Conservation (phyloP, 2,797 vertebrate species). For the Loriculus beryllinus region DNA sequence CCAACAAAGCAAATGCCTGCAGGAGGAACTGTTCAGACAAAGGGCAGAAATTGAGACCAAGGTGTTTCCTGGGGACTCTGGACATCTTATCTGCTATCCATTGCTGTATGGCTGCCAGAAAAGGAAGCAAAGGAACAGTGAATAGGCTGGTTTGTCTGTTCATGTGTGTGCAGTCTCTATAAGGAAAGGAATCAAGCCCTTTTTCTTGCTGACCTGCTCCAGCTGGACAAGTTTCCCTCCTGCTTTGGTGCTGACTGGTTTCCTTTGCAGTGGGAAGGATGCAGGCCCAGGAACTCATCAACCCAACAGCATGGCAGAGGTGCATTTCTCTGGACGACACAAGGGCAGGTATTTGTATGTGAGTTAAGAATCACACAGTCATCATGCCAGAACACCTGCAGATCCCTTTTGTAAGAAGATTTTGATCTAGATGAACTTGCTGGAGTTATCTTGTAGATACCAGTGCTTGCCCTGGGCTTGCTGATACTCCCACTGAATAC, state of each 20-base stretch:
- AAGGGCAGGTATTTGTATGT: background rate
- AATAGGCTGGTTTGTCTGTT: background rate
- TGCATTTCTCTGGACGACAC: background rate
- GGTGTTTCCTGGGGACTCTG: background rate
- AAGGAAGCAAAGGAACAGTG: background rate
- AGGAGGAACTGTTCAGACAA: background rate
- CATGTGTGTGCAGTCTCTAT: background rate
- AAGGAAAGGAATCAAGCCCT: background rate
- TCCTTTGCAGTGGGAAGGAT: background rate
- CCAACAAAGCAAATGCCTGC: background rate
- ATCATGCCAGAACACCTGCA: background rate
- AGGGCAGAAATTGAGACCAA: background rate
- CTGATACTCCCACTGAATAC: background rate
- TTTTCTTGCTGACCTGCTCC: background rate
- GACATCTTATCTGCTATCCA: background rate
- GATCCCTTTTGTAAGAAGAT: background rate
- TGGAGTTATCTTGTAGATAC: background rate
- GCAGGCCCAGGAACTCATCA: background rate
- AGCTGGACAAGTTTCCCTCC: background rate
- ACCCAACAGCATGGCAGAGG: background rate
- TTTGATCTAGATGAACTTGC: background rate
- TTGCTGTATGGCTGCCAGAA: background rate
- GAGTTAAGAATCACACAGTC: background rate
- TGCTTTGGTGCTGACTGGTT: background rate
- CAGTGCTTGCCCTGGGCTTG: background rate